phyloP scores from a whole-genome alignment of 2,797 vertebrate species.

The Astyanax mexicanus region DNA sequence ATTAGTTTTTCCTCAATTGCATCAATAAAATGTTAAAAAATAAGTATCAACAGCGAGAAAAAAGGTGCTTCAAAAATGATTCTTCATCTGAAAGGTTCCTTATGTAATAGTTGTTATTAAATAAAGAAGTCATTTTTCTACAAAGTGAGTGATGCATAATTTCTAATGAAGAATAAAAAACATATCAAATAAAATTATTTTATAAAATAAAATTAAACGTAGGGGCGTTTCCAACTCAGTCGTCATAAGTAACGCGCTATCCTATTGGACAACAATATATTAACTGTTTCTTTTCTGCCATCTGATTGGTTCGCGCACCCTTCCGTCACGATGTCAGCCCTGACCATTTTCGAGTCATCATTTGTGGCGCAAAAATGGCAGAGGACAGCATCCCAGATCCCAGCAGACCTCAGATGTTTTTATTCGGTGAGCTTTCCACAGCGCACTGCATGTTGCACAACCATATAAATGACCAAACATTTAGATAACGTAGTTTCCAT shows the following conservation, averaged over 20 bases:
- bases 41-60: no score
- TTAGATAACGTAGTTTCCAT: no score
- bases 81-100: no score
- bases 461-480: no score
- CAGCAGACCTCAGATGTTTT: conserved; percentile 81
- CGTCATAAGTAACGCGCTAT: conserved; percentile 4
- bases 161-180: no score
- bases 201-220: background rate
- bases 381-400: conserved; percentile 73
- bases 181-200: background rate
- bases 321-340: conserved; percentile 38
- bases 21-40: no score
- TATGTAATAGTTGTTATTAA: no score
- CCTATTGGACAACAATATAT: conserved; percentile 51
- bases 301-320: conserved; percentile 57
- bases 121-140: no score
- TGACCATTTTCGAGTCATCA: conserved; percentile 26
- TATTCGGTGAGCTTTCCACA: conserved; percentile 78
- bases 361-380: conserved; percentile 76
- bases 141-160: no score
- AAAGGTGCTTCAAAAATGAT: no score
- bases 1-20: no score
- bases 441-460: conserved; percentile 11
- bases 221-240: no score
- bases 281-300: rapidly evolving